Evolutionary conservation across 92 coral and sea anemone genomes (phyloP).

Genomic region (Anthopleura xanthogrammica): DNA sequence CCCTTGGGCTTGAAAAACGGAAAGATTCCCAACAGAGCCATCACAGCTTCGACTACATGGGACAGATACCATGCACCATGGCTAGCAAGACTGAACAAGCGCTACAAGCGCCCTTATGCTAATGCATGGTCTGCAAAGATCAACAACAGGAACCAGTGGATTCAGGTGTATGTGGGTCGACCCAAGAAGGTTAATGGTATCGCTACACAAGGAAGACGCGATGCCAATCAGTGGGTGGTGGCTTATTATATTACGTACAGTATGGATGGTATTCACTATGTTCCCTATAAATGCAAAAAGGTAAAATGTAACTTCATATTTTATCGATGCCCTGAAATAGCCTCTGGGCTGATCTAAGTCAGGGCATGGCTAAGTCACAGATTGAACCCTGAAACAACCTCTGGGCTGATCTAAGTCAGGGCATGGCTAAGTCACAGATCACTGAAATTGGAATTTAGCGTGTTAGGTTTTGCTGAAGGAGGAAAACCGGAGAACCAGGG

Average conservation of each 20-base stretch:
- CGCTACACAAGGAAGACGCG: slow-evolving; percentile 78
- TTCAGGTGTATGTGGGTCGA: slow-evolving; percentile 51
- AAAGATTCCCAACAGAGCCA: slow-evolving; percentile 62
- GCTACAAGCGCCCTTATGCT: slow-evolving; percentile 45
- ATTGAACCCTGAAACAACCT: too few relatives aligned
- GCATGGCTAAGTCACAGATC: too few relatives aligned
- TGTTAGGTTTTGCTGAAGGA: too few relatives aligned
- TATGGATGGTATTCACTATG: slow-evolving; percentile 65
- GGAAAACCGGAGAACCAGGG: too few relatives aligned
- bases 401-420: too few relatives aligned
- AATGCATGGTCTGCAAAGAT: slow-evolving; percentile 85
- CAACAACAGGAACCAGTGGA: slow-evolving; percentile 72
- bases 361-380: too few relatives aligned
- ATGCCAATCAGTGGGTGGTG: slow-evolving; percentile 75
- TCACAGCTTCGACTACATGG: slow-evolving; percentile 66
- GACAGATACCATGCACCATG: slow-evolving; percentile 67
- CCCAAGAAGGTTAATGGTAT: slow-evolving; percentile 59
- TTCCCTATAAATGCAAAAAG: slow-evolving; percentile 62
- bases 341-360: too few relatives aligned
- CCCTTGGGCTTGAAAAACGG: slow-evolving; percentile 72
- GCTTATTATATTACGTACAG: slow-evolving; percentile 67
- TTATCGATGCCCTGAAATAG: not conserved
- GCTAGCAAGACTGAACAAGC: slow-evolving; percentile 72
- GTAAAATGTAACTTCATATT: slow-evolving; percentile 6
- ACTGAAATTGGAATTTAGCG: too few relatives aligned